phyloP scores from a whole-genome alignment of 2,888 invertebrate genomes.

The Cylindroiulus punctatus region DNA sequence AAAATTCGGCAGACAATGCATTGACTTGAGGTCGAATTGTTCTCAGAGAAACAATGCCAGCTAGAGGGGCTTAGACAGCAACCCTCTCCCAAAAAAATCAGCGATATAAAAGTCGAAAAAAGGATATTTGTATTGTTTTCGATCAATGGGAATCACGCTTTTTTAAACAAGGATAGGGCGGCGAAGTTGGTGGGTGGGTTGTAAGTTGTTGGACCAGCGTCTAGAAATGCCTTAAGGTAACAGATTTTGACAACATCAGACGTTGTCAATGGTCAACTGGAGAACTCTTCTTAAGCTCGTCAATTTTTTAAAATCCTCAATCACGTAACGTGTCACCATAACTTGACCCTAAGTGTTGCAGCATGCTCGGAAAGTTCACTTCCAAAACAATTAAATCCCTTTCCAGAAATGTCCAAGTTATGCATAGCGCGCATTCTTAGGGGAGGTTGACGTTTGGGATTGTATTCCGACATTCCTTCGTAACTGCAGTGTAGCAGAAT shows the following conservation, averaged over 20 bases:
- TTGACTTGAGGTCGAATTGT: neutral
- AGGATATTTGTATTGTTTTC: conserved; percentile 9
- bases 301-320: no score
- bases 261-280: no score
- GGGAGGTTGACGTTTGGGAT: neutral
- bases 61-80: conserved; percentile 31
- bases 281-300: no score
- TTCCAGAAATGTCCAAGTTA: neutral
- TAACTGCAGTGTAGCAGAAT: no score
- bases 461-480: neutral
- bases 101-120: neutral
- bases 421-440: no score
- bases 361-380: neutral
- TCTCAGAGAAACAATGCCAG: conserved; percentile 37
- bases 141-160: conserved; percentile 42
- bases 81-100: neutral
- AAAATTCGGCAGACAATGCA: conserved; percentile 37
- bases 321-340: neutral
- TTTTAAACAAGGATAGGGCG: neutral
- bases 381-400: neutral
- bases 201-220: neutral
- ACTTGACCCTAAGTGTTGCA: neutral
- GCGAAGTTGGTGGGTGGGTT: neutral
- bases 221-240: no score
- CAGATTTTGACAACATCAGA: no score